Base-by-base conservation (phyloP, 2,888 invertebrate species). In the Schizotus pectinicornis region DNA sequence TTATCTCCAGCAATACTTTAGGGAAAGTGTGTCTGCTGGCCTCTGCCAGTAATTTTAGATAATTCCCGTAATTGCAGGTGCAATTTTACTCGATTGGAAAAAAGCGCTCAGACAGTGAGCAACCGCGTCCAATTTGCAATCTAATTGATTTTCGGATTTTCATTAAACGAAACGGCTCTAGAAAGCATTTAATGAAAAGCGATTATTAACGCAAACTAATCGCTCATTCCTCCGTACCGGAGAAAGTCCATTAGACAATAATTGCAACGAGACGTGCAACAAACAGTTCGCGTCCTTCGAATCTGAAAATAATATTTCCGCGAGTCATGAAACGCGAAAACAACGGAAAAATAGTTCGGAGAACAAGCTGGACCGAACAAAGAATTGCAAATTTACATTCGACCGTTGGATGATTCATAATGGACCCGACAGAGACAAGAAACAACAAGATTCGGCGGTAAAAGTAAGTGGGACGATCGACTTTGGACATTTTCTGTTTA, bases 401-500 rank as follows among this genome's bases (percentile, higher is more conserved):
- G 53, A 46, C 53, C 53, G 53, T 53, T 46, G 32, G 38, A 13
- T 53, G 53, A 53, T 46, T 53, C 53, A 52, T 45, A 41, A 14
- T 50, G 50, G 43, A n/a, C 30, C 53, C 35, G 22, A 53, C 37
- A 38, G 32, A 53, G 53, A 53, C 54, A 48, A 54, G 54, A 54
- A 54, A 47, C 41, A 54, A 47, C 54, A 54, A 54, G 47, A 54
- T 47, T 22, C 13, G 38, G 37, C 7, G 37, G 37, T 31, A 35
- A 51, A 50, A 43, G 35, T 43, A 52, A 43, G 50, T 51, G 50
- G 51, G 51, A 39, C 35, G 14, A 46, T 8, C 22, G 22, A 5
- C 22, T 22, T 22, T 22, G 22, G 22, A 22, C 22, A 22, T 22
- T 22, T 22, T 22, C 22, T 22, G 5, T 22, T 22, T 22, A 22